These are phyloP conservation scores for Hypsopygia costalis DNA, from an alignment of 2,888 invertebrate species.

Conservation along the genomic window DNA sequence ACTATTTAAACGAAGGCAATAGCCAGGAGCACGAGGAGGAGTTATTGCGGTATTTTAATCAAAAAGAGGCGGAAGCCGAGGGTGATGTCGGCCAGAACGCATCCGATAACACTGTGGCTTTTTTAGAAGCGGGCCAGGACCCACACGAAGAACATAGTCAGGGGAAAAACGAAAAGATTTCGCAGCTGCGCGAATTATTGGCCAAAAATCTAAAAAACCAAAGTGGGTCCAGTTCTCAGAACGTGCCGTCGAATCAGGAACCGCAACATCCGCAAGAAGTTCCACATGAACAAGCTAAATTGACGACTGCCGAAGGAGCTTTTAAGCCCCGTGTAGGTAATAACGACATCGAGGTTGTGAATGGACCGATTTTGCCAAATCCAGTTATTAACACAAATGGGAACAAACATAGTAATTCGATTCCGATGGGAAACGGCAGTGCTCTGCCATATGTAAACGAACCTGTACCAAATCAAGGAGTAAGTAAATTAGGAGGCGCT, in stretches of 20 bases:
- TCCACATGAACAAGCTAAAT: slow-evolving; percentile 39
- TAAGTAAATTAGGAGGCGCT: slow-evolving; percentile 35
- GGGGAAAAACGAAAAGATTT: slow-evolving; percentile 83
- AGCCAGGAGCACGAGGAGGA: slow-evolving; percentile 93
- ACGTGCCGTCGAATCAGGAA: slow-evolving; percentile 37
- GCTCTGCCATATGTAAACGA: slow-evolving; percentile 39
- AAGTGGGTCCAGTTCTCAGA: slow-evolving; percentile 52
- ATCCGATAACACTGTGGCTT: slow-evolving; percentile 37
- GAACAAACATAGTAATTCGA: slow-evolving; percentile 40
- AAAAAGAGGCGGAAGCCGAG: slow-evolving; percentile 54
- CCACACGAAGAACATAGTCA: slow-evolving; percentile 72
- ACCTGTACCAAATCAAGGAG: slow-evolving; percentile 33
- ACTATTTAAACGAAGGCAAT: slow-evolving; percentile 87
- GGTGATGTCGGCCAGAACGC: slow-evolving; percentile 25
- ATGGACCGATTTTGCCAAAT: slow-evolving; percentile 36
- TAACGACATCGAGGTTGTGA: slow-evolving; percentile 32
- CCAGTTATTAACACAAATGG: slow-evolving; percentile 29
- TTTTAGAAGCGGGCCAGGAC: slow-evolving; percentile 68
- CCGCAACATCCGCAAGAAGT: slow-evolving; percentile 34
- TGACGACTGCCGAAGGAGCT: slow-evolving; percentile 47
- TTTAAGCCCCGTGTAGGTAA: slow-evolving; percentile 49
- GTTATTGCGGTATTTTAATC: slow-evolving; percentile 90
- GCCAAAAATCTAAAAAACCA: slow-evolving; percentile 83
- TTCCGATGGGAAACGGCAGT: slow-evolving; percentile 48
- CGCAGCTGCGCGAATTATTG: slow-evolving; percentile 86